These are phyloP conservation scores for Heliconius melpomene DNA, from an alignment of 1,140 invertebrate species.

Conservation along the genomic window DNA sequence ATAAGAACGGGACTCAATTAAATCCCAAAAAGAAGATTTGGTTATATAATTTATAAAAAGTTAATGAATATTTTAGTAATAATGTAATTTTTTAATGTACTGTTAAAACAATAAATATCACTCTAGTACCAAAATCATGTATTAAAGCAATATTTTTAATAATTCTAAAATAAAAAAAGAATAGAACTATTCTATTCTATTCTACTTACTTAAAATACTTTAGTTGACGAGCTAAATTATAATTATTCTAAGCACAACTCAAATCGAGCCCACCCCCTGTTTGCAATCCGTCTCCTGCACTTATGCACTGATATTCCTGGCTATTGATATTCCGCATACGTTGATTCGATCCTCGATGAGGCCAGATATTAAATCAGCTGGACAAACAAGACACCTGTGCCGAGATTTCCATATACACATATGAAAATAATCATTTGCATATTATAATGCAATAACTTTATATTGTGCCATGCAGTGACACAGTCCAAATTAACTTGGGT, in stretches of 20 bases:
- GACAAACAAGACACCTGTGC: slow-evolving; percentile 66
- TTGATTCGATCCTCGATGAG: slow-evolving; percentile 67
- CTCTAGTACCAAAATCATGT: background rate
- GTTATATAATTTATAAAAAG: no score
- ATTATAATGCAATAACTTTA: slow-evolving; percentile 40
- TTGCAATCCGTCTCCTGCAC: slow-evolving; percentile 63
- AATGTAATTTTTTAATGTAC: no score
- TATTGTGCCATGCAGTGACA: slow-evolving; percentile 28
- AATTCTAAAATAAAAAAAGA: background rate
- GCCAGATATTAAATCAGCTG: slow-evolving; percentile 72
- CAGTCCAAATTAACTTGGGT: slow-evolving; percentile 3
- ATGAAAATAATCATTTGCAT: slow-evolving; percentile 39
- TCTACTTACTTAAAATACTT: background rate
- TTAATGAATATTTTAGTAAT: no score
- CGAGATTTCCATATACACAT: slow-evolving; percentile 51
- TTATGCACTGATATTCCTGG: slow-evolving; percentile 58
- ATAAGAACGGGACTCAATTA: no score
- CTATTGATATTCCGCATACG: slow-evolving; percentile 71
- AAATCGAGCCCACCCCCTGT: slow-evolving; percentile 46
- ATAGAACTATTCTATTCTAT: background rate
- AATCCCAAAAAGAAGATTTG: no score
- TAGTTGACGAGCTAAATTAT: background rate
- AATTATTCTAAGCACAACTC: slow-evolving; percentile 40
- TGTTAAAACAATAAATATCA: no score
- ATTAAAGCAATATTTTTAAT: background rate